A percentile compares a stretch with the other conserved stretches of the same genome.
phyloP scores from a whole-genome alignment of 2,797 vertebrate species.

The Pteropus rufus region DNA sequence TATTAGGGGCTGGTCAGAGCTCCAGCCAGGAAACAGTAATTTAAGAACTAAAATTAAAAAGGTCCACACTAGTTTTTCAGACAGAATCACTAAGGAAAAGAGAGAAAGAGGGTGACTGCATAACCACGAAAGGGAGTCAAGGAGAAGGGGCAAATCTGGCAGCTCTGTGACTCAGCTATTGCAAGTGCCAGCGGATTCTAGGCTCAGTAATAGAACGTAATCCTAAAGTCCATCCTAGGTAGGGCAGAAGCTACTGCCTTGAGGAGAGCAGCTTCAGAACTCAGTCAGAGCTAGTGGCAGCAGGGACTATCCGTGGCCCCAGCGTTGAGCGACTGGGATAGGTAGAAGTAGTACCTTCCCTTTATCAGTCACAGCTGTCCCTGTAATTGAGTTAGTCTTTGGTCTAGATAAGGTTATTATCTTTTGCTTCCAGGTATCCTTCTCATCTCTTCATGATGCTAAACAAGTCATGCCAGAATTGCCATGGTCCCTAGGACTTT shows the following conservation, averaged over 20 bases:
- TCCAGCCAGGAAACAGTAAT: neutral
- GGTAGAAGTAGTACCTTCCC: neutral
- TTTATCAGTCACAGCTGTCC: neutral
- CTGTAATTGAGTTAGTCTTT: neutral
- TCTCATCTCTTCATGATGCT: neutral
- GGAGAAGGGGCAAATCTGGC: neutral
- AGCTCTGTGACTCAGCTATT: neutral
- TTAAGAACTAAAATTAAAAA: neutral
- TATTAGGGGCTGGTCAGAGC: neutral
- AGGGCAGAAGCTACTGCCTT: neutral
- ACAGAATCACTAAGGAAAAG: neutral
- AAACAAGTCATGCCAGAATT: neutral
- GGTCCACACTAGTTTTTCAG: neutral
- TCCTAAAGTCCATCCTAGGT: neutral
- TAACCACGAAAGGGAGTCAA: neutral
- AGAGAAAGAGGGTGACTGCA: neutral
- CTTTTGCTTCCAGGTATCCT: neutral
- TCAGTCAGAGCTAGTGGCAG: neutral
- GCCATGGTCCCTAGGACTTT: neutral
- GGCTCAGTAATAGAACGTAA: neutral
- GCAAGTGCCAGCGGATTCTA: neutral
- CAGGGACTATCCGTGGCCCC: rapidly evolving
- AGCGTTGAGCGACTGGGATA: neutral
- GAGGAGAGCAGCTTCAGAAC: neutral
- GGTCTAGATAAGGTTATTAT: neutral